phyloP scores from a whole-genome alignment of 2,113 vertebrate species.

The Platichthys stellatus region DNA sequence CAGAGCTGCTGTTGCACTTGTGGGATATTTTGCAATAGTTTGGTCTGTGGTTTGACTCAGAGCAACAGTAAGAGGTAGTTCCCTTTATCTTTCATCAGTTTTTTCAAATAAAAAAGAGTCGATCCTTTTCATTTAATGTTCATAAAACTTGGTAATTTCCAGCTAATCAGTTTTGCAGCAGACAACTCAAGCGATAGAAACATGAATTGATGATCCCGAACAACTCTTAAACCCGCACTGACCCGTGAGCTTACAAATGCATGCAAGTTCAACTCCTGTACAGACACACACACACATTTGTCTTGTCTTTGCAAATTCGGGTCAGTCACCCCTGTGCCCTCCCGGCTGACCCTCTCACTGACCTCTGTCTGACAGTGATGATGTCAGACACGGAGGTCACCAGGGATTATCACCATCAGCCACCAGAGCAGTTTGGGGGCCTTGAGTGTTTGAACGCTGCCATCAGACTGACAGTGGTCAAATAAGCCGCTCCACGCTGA shows the following conservation, averaged over 20 bases:
- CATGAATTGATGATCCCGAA: neutral
- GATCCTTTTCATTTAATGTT: neutral
- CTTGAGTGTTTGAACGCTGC: slow-evolving; percentile 56
- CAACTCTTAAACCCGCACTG: neutral
- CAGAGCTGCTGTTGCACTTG: slow-evolving; percentile 8
- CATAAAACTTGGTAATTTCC: neutral
- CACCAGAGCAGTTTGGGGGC: slow-evolving; percentile 53
- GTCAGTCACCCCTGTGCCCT: neutral
- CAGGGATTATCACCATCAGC: slow-evolving; percentile 65
- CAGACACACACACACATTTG: neutral
- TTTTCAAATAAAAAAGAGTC: neutral
- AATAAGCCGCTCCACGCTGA: slow-evolving; percentile 65
- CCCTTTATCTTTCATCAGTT: neutral
- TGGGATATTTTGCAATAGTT: neutral
- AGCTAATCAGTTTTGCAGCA: neutral
- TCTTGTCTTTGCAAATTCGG: slow-evolving; percentile 5
- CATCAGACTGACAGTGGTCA: slow-evolving; percentile 56
- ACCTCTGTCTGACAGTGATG: slow-evolving; percentile 56
- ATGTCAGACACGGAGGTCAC: slow-evolving; percentile 63
- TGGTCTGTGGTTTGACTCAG: neutral
- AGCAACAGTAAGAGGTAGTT: neutral
- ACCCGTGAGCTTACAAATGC: neutral
- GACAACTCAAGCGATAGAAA: neutral
- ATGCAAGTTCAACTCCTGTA: neutral
- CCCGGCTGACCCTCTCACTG: slow-evolving; percentile 23